Percentiles rank a stretch among this genome's conserved stretches.
These are phyloP conservation scores for Centropus bengalensis DNA, from an alignment of 2,113 vertebrate genomes.

Conservation along the genomic window DNA sequence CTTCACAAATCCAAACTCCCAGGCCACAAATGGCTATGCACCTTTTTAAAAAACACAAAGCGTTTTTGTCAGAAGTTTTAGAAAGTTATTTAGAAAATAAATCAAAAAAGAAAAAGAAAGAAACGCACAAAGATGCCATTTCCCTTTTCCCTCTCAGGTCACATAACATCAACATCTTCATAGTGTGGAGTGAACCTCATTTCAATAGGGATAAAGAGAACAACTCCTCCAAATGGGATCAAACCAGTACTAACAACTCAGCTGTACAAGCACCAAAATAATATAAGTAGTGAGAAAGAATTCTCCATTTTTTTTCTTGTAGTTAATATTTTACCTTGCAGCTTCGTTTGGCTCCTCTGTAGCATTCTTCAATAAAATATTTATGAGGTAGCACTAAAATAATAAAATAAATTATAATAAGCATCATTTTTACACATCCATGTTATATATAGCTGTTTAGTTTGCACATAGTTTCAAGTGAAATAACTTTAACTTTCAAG, in stretches of 20 bases:
- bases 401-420: conserved; percentile 66
- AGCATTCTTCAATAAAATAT: conserved; percentile 90
- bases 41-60: conserved; percentile 69
- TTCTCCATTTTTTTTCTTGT: neutral
- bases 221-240: neutral
- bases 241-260: neutral
- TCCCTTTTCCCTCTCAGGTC: neutral
- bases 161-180: neutral
- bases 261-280: neutral
- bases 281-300: neutral
- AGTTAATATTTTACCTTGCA: conserved; percentile 84
- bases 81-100: neutral
- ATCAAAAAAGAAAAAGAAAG: no score
- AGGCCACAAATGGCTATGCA: conserved; percentile 95
- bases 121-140: rapidly evolving
- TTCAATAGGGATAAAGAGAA: neutral
- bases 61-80: neutral
- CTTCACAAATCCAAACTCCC: conserved; percentile 96
- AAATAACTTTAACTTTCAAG: neutral
- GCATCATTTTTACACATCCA: neutral
- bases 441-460: neutral
- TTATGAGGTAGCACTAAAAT: conserved; percentile 89
- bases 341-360: conserved; percentile 90
- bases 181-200: rapidly evolving
- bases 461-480: neutral